Base-by-base conservation (phyloP, 2,797 vertebrate species). In the Bryconaethiops microstoma region DNA sequence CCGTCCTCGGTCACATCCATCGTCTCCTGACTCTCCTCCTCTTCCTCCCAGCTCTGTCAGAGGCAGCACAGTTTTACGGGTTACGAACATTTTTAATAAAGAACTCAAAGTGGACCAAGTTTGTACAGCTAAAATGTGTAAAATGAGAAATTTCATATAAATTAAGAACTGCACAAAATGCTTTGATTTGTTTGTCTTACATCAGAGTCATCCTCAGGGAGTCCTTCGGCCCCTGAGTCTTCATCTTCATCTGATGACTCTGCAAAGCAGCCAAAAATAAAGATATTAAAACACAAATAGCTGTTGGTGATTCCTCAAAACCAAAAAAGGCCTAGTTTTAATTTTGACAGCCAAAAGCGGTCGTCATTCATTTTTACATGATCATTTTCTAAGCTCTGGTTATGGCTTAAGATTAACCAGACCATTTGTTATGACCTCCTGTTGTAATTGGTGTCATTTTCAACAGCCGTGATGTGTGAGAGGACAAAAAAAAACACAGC, bases 201-300 rank as follows among this genome's bases (percentile, higher is more conserved):
- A 76, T 98, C 97, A 35, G 97, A 98, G 84, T 97, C 95, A 19
- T 95, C 94, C 74, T 95, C 93, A 4, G 92, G 94, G 86, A 96
- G 93, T 77, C 92, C 94, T 90, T 99, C 98, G 45, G 97, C 96
- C 52, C 94, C 96, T 25, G 96, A 96, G 13, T 92, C 96, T 82
- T 97, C 97, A 0, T 93, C 96, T 88, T 95, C 95, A 39, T 96
- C 96, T 0, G 97, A 98, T 82, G 98, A 98, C 74, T 97, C 97
- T 99, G 89, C 9, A 82, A 84, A 74, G 40, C 5, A 48, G 10
- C 45, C 16, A 35, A 1, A 77, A 14, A 23, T n/a, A 70, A 67
- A 76, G 17, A 23, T 17, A 54, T 39, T 48, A n/a, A 77, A n/a
- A 9, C 65, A 84, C 6, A 86, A 29, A 29, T 29, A 29, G 76